Base-by-base conservation (phyloP, 2,113 vertebrate genomes). In the Poeciliopsis prolifica region DNA sequence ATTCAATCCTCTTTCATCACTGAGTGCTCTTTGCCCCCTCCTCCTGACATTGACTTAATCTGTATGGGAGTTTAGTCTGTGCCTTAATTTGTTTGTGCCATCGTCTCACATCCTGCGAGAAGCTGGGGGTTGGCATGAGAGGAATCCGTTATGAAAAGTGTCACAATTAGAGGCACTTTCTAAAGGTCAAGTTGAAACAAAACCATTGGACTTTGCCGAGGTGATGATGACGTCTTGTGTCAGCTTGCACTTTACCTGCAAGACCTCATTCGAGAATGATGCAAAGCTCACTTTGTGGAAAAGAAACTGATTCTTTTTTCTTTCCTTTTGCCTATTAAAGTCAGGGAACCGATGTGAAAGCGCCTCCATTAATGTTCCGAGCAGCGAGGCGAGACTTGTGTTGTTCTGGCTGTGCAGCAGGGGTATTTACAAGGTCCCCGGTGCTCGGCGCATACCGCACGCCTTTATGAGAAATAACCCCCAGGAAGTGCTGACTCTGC, bases 401-500 rank as follows among this genome's bases (percentile, higher is more conserved):
- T 77, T 87, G 86, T 90, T 83, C 74, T 72, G 86, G 76, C 71
- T 77, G 79, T 84, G 83, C 75, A 65, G 84, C 72, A 58, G 72
- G 74, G 83, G 83, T 91, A 84, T 92, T 92, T 91, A 92, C 78
- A 82, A 89, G 68, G 77, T 84, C 76, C 83, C 87, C 15, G 73
- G 70, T 65, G 58, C 76, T 85, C 61, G 26, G 77, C 31, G 44
- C 80, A 75, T 66, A 79, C 42, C 42, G 80, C 75, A 76, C 29
- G 83, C 75, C 77, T 78, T 58, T 73, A 78, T 92, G 92, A 91
- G 88, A 87, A 87, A 90, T 79, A 87, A 91, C 84, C 78, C 83
- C 68, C 3, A 33, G 72, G 73, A 89, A 85, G 75, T 87, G 90
- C 91, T 90, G 92, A 92, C 28, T 92, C 90, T 88, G 90, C 91